Conservation (phyloP, 2,797 vertebrate species). For the Myoxocephalus aenaeus region DNA sequence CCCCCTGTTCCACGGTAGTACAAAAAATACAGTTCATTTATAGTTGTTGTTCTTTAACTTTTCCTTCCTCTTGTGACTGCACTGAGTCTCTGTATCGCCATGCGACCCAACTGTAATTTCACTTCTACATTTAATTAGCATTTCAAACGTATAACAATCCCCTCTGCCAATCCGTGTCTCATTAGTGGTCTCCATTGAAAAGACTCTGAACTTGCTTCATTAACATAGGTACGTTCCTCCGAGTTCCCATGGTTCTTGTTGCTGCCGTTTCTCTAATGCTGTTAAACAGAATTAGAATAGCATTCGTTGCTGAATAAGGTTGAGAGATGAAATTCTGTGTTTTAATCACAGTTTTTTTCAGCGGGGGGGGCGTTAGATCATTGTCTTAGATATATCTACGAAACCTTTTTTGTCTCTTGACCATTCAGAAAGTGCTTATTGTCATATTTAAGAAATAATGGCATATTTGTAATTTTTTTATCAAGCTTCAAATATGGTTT, state of each 20-base stretch:
- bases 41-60: conserved; percentile 32
- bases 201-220: conserved; percentile 73
- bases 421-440: conserved; percentile 6
- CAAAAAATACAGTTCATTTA: conserved; percentile 9
- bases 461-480: too few relatives aligned
- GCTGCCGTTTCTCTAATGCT: conserved; percentile 56
- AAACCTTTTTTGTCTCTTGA: conserved; percentile 23
- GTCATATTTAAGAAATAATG: conserved; percentile 17
- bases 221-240: conserved; percentile 76
- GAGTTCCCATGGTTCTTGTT: conserved; percentile 57
- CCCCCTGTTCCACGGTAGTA: too few relatives aligned
- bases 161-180: conserved; percentile 75
- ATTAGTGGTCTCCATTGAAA: conserved; percentile 77
- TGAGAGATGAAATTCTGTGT: conserved; percentile 56
- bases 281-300: conserved; percentile 66
- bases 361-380: background rate
- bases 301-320: conserved; percentile 49
- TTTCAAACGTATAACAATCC: conserved; percentile 83
- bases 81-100: conserved; percentile 59
- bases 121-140: conserved; percentile 82
- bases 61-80: conserved; percentile 35
- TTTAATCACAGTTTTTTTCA: conserved; percentile 38
- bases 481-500: background rate
- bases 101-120: conserved; percentile 76
- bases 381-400: conserved; percentile 15